Evolutionary conservation across 1,140 invertebrate genomes (phyloP), one percentile per base, ranked within the genome.

Genomic region (Zophobas morio): DNA sequence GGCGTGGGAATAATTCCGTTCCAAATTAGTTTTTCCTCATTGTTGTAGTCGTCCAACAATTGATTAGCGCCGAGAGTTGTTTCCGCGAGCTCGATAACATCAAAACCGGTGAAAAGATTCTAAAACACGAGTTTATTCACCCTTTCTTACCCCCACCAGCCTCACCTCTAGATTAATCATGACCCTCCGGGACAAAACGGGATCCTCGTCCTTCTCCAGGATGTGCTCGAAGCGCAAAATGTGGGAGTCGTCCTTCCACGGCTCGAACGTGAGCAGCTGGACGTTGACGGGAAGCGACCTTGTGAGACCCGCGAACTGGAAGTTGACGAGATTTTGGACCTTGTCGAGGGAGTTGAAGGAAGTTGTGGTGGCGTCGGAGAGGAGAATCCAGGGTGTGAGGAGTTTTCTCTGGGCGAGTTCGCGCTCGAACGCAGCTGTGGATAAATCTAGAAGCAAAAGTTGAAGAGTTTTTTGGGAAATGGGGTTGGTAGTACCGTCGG

Each of bases 171-270:
- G 73, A 82, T 89, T 88, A 37, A 91, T 84, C 70, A 85, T 89
- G 0, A 89, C 90, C 0, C 90, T 88, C 60, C 89, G 81, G 33
- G 91, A 93, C 32, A 90, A 80, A 37, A 85, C 77, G 0, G 82
- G 77, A 72, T 94, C 90, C 82, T 96, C 93, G 2, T 87, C 87
- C 33, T 89, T 89, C 84, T 97, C 95, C 79, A 94, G 91, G 66
- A 96, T 90, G 85, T 99, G 95, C 83, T 99, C 97, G 2, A 99
- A 87, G 51, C 97, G 89, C 0, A 98, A 78, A 3, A 98, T 87
- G 4, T 95, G 85, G 3, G 89, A 88, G 0, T 86, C 86, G 20
- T 88, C 89, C 54, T 91, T 90, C 91, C 94, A 95, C 3, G 94
- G 93, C 84, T 98, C 96, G 66, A 98, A 85, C 4, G 96, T 97